A percentile compares a stretch with the other conserved stretches of the same genome.
These are phyloP conservation scores for Zootoca vivipara DNA, from an alignment of 2,113 vertebrate species.

Conservation along the genomic window DNA sequence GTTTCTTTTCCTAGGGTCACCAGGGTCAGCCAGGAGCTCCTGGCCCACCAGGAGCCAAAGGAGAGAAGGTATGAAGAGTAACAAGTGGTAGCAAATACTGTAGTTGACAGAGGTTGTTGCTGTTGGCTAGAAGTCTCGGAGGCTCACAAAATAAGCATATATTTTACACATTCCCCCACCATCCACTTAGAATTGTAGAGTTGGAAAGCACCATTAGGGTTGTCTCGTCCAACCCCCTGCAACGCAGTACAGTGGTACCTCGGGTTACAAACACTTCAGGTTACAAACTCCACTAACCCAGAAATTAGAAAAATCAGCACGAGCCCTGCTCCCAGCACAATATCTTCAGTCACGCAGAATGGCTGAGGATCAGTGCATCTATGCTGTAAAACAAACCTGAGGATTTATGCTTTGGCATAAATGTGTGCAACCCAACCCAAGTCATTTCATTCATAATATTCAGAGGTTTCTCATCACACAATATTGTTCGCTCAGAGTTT, in stretches of 20 bases:
- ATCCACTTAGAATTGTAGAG: too few relatives aligned
- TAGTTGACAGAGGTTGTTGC: not conserved
- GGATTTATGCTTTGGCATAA: not conserved
- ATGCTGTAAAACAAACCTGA: not conserved
- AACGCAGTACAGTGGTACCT: too few relatives aligned
- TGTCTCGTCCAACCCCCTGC: too few relatives aligned
- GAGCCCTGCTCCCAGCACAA: not conserved
- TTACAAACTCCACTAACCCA: too few relatives aligned
- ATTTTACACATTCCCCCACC: not conserved
- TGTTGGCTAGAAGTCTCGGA: not conserved
- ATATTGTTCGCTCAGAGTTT: too few relatives aligned
- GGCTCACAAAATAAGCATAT: not conserved
- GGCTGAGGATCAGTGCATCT: not conserved
- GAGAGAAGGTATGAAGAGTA: constrained; percentile 88
- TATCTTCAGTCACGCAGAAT: not conserved
- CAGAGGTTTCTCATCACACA: too few relatives aligned
- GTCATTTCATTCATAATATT: too few relatives aligned
- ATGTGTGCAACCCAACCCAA: too few relatives aligned
- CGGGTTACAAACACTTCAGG: too few relatives aligned
- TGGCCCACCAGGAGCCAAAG: constrained; percentile 90
- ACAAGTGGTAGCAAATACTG: not conserved
- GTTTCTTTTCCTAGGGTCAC: constrained; percentile 83
- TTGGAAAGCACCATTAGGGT: too few relatives aligned
- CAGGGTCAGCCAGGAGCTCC: constrained; percentile 83
- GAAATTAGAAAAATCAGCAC: not conserved